Percentiles rank a stretch among this genome's conserved stretches.
Conservation (phyloP, 2,888 invertebrate genomes). For the Epiblema foenella region DNA sequence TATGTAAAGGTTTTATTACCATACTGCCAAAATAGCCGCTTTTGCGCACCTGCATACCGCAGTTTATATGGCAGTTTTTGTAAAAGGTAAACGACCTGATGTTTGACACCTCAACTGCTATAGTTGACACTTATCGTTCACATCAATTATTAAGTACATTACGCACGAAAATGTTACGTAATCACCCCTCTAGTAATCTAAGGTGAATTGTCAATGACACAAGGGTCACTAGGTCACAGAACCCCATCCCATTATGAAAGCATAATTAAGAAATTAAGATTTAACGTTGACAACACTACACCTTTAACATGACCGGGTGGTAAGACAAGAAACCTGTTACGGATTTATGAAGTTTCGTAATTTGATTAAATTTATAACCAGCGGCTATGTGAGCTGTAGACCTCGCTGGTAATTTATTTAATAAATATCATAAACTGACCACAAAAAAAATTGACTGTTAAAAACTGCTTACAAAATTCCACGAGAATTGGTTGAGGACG, state of each 20-base stretch:
- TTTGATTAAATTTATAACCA: too few species aligned
- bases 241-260: background rate
- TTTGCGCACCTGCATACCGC: background rate
- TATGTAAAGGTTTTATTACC: conserved; percentile 4
- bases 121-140: too few species aligned
- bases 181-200: too few species aligned
- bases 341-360: background rate
- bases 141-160: too few species aligned
- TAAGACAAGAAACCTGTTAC: background rate
- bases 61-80: background rate
- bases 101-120: too few species aligned
- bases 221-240: conserved; percentile 15
- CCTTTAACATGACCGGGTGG: conserved; percentile 2
- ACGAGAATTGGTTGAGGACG: too few species aligned
- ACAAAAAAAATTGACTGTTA: too few species aligned
- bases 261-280: conserved; percentile 1
- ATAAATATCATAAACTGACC: too few species aligned
- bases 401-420: too few species aligned
- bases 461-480: too few species aligned
- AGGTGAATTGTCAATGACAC: background rate
- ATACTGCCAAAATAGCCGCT: conserved; percentile 1
- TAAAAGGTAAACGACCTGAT: background rate
- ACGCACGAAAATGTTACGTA: too few species aligned
- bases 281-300: conserved; percentile 7
- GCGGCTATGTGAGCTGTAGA: too few species aligned